phyloP scores from a whole-genome alignment of 2,888 invertebrate genomes.

The Cerastis leucographa region DNA sequence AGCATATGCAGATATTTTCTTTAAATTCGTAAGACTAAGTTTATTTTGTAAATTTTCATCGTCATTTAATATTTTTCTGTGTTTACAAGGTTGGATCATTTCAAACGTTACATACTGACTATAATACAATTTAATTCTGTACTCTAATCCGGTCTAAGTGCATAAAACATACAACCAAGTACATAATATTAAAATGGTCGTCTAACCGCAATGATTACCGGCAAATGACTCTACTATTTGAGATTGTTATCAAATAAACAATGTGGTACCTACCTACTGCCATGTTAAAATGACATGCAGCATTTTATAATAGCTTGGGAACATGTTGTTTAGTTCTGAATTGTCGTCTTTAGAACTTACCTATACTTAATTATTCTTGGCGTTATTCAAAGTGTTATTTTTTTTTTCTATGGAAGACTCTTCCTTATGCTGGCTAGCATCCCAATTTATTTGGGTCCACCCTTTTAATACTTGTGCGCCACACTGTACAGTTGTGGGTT shows the following conservation, averaged over 20 bases:
- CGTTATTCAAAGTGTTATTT: background rate
- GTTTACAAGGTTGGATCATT: background rate
- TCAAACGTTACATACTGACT: background rate
- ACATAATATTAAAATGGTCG: slow-evolving; percentile 49
- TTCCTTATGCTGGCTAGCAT: background rate
- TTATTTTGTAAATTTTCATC: background rate
- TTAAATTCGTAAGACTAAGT: background rate
- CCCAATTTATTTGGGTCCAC: background rate
- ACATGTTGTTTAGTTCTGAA: slow-evolving; percentile 50
- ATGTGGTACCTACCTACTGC: slow-evolving; percentile 71
- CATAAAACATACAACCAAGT: slow-evolving; percentile 26
- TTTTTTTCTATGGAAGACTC: background rate
- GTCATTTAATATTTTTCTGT: background rate
- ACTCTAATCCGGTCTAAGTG: background rate
- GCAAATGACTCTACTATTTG: slow-evolving; percentile 72
- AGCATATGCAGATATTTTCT: background rate
- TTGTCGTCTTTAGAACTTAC: slow-evolving; percentile 34
- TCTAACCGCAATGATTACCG: slow-evolving; percentile 68
- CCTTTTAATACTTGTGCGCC: background rate
- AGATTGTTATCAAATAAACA: slow-evolving; percentile 84
- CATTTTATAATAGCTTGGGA: slow-evolving; percentile 68
- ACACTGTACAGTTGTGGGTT: background rate
- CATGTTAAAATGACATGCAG: slow-evolving; percentile 69
- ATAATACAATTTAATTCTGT: slow-evolving; percentile 10
- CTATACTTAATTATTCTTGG: background rate